Conservation (phyloP, 2,797 vertebrate species). For the Myotis pilosus region DNA sequence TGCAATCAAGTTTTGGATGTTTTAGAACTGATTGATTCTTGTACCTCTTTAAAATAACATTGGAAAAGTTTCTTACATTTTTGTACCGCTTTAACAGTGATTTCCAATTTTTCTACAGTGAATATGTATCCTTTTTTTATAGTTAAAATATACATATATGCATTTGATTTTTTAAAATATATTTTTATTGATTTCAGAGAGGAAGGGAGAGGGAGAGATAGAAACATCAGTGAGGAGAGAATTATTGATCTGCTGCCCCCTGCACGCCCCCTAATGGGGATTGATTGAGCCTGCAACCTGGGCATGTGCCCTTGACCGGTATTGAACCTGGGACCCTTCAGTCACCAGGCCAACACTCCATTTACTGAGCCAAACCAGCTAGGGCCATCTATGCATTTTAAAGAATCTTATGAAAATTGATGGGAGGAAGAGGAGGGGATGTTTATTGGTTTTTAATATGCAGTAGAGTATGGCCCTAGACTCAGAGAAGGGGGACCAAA, state of each 20-base stretch:
- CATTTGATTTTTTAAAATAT: too few relatives aligned
- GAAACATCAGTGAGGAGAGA: too few relatives aligned
- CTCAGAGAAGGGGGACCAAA: background rate
- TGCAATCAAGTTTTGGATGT: conserved; percentile 37
- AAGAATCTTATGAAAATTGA: conserved; percentile 55
- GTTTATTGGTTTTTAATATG: background rate
- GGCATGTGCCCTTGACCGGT: too few relatives aligned
- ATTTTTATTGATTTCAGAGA: too few relatives aligned
- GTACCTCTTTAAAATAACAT: conserved; percentile 60
- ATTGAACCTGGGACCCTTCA: too few relatives aligned
- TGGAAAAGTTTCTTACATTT: conserved; percentile 56
- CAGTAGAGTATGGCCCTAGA: background rate
- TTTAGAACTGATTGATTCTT: conserved; percentile 56
- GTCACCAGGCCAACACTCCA: too few relatives aligned
- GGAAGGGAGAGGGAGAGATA: too few relatives aligned
- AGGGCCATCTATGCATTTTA: conserved; percentile 4
- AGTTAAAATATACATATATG: conserved; percentile 54
- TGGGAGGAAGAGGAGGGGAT: background rate
- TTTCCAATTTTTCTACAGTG: conserved; percentile 66
- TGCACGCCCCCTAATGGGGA: too few relatives aligned
- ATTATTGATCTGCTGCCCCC: too few relatives aligned
- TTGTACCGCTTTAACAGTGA: conserved; percentile 48
- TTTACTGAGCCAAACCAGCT: too few relatives aligned
- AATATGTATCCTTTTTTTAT: conserved; percentile 64
- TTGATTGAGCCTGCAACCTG: too few relatives aligned